Conservation (phyloP, 2,888 invertebrate species). For the Barypeithes pellucidus region DNA sequence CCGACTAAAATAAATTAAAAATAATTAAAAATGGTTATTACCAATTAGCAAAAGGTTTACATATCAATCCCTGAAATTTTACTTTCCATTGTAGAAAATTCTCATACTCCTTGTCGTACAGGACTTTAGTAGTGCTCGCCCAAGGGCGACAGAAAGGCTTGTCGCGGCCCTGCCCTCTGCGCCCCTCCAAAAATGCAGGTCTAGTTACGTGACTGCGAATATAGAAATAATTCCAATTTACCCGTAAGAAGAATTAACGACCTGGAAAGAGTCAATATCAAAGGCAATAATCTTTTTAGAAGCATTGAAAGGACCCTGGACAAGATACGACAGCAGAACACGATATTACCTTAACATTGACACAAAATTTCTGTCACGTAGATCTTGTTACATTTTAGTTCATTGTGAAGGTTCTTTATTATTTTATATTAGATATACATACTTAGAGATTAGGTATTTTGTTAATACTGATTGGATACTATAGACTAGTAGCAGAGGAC, state of each 20-base stretch:
- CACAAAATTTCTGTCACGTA: slow-evolving; percentile 42
- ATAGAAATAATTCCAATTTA: slow-evolving; percentile 39
- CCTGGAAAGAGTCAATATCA: slow-evolving; percentile 23
- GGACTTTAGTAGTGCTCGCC: too few species aligned
- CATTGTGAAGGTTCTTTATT: slow-evolving; percentile 46
- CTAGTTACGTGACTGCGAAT: too few species aligned
- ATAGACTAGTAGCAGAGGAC: slow-evolving; percentile 14
- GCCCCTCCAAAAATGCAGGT: too few species aligned
- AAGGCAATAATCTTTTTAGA: slow-evolving; percentile 33
- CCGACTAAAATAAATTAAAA: too few species aligned
- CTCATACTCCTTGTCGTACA: too few species aligned
- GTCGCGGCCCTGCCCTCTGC: too few species aligned
- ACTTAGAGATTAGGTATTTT: too few species aligned
- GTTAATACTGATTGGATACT: neutral
- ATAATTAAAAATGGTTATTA: too few species aligned
- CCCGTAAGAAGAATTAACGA: slow-evolving; percentile 40
- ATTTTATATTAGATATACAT: neutral
- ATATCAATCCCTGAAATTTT: too few species aligned
- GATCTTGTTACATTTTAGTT: slow-evolving; percentile 45
- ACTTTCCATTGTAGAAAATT: too few species aligned
- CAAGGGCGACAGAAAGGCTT: too few species aligned
- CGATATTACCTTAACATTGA: slow-evolving; percentile 47
- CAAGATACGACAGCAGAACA: slow-evolving; percentile 30
- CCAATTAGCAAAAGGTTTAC: too few species aligned
- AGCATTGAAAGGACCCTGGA: slow-evolving; percentile 34